Percentiles rank a stretch among this genome's conserved stretches.
These are phyloP conservation scores for Thrips palmi DNA, from an alignment of 1,140 invertebrate genomes.

Conservation along the genomic window DNA sequence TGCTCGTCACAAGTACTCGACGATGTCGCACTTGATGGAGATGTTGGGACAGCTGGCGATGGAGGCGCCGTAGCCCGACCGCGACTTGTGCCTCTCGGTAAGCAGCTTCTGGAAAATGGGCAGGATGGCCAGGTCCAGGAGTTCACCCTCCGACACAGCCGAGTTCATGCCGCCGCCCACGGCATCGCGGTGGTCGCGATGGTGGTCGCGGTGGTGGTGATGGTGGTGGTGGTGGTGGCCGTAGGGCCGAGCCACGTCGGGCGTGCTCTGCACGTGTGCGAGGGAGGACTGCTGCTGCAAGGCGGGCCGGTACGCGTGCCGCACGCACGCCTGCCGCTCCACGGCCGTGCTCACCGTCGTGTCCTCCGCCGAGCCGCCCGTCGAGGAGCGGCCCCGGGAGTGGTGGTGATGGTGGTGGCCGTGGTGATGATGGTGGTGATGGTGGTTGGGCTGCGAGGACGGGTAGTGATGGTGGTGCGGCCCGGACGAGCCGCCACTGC, in stretches of 20 bases:
- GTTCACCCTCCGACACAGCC: constrained; percentile 64
- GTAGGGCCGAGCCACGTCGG: constrained; percentile 25
- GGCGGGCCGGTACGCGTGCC: constrained; percentile 14
- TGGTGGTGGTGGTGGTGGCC: constrained; percentile 27
- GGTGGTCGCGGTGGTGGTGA: no score
- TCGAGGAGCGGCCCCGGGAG: constrained; percentile 22
- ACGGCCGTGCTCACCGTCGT: background rate
- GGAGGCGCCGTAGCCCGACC: constrained; percentile 39
- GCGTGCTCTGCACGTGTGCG: constrained; percentile 37
- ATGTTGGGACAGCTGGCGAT: constrained; percentile 83
- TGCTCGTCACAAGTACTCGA: constrained; percentile 86
- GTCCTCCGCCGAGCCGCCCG: constrained; percentile 4
- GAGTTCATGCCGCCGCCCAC: constrained; percentile 35
- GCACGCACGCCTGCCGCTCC: constrained; percentile 16
- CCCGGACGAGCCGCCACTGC: constrained; percentile 14
- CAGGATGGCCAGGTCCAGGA: constrained; percentile 62
- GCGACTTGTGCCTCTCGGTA: constrained; percentile 55
- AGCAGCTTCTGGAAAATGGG: constrained; percentile 81
- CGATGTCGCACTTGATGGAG: constrained; percentile 89
- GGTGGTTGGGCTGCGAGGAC: constrained; percentile 15
- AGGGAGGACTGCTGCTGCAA: constrained; percentile 18
- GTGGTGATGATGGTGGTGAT: background rate
- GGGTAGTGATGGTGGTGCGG: constrained; percentile 18
- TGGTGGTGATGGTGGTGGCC: constrained; percentile 23
- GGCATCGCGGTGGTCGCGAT: constrained; percentile 9